These are phyloP conservation scores for Drosophila merina DNA, from an alignment of 2,888 invertebrate species.

Conservation along the genomic window DNA sequence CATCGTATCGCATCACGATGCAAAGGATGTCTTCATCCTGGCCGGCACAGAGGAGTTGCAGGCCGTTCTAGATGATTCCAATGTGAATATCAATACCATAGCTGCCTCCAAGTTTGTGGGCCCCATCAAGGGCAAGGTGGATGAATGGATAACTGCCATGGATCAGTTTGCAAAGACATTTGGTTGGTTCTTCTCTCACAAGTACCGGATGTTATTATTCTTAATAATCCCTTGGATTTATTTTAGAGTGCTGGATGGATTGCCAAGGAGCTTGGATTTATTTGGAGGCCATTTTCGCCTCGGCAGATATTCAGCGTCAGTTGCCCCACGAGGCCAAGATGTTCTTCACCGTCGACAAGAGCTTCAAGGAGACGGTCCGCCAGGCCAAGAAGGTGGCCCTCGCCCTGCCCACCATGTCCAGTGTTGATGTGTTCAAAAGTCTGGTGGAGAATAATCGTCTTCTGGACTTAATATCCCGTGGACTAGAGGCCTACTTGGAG, in stretches of 20 bases:
- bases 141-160: slow-evolving; percentile 90
- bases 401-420: slow-evolving; percentile 92
- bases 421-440: slow-evolving; percentile 88
- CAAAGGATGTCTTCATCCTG: slow-evolving; percentile 92
- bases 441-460: slow-evolving; percentile 90
- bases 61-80: slow-evolving; percentile 92
- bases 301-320: slow-evolving; percentile 96
- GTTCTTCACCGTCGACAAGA: slow-evolving; percentile 93
- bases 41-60: slow-evolving; percentile 94
- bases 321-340: slow-evolving; percentile 95
- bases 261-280: slow-evolving; percentile 98
- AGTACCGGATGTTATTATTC: not conserved
- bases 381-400: slow-evolving; percentile 91
- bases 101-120: slow-evolving; percentile 93
- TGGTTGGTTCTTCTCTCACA: slow-evolving; percentile 84
- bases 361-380: slow-evolving; percentile 95
- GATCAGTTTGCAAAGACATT: slow-evolving; percentile 93
- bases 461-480: slow-evolving; percentile 94
- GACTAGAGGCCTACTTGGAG: slow-evolving; percentile 94
- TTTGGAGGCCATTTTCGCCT: slow-evolving; percentile 96
- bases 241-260: slow-evolving; percentile 92
- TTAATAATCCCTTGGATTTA: too few relatives aligned
- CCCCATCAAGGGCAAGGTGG: slow-evolving; percentile 92
- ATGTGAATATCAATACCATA: slow-evolving; percentile 93
- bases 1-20: slow-evolving; percentile 91